These are phyloP conservation scores for Stictocephala bisonia DNA, from an alignment of 2,888 invertebrate genomes.

Conservation along the genomic window DNA sequence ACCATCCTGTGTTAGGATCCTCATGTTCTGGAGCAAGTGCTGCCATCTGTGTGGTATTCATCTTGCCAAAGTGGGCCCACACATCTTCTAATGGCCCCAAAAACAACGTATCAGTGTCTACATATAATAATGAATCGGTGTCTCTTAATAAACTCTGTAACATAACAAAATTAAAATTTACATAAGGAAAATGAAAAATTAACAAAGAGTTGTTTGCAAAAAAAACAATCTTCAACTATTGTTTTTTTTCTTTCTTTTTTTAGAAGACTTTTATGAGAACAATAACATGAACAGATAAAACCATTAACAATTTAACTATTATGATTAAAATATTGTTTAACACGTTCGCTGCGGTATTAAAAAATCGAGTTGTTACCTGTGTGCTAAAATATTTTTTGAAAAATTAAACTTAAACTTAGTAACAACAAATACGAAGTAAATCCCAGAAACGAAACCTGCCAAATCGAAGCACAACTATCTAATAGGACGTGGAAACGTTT, in stretches of 20 bases:
- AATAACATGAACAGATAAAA: too few relatives aligned
- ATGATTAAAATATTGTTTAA: too few relatives aligned
- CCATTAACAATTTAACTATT: too few relatives aligned
- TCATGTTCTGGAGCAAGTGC: slow-evolving; percentile 92
- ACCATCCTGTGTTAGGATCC: slow-evolving; percentile 94
- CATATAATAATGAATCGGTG: slow-evolving; percentile 88
- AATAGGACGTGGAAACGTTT: too few relatives aligned
- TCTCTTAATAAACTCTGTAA: slow-evolving; percentile 80
- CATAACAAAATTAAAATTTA: slow-evolving; percentile 49
- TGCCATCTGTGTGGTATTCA: slow-evolving; percentile 88
- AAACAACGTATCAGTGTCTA: slow-evolving; percentile 93
- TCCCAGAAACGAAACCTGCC: too few relatives aligned
- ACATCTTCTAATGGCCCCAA: slow-evolving; percentile 83
- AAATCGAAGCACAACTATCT: too few relatives aligned
- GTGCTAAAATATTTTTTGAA: too few relatives aligned
- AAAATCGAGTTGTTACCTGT: too few relatives aligned
- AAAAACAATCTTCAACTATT: not conserved
- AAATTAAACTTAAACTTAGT: too few relatives aligned
- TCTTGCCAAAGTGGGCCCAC: slow-evolving; percentile 84
- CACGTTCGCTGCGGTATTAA: too few relatives aligned
- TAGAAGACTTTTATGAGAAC: not conserved
- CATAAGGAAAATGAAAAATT: too few relatives aligned
- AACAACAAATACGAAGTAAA: too few relatives aligned
- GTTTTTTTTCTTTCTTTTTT: not conserved
- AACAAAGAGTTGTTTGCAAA: not conserved